Evolutionary conservation across 2,888 invertebrate species (phyloP).

Genomic region (Hirudinaria manillensis): DNA sequence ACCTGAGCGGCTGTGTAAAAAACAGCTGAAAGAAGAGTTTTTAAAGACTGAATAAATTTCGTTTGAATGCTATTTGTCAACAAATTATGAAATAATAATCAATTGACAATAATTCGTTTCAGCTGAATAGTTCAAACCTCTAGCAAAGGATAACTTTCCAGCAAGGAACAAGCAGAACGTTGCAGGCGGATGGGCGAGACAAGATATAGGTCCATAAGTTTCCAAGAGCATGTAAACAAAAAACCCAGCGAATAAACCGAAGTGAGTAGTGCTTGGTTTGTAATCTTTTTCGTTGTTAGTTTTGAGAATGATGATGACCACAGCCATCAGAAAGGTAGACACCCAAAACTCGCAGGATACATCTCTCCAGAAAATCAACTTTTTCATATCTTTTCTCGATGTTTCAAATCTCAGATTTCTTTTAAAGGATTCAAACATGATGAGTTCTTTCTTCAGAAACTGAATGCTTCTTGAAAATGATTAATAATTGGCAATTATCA

Average conservation of each 20-base stretch:
- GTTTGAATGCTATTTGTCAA: background rate
- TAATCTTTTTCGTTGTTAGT: conserved; percentile 23
- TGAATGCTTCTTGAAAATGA: no score
- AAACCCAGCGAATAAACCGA: conserved; percentile 29
- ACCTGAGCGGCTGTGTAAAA: conserved; percentile 23
- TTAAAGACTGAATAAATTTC: background rate
- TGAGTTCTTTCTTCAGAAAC: background rate
- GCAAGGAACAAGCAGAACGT: conserved; percentile 16
- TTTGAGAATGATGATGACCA: conserved; percentile 21
- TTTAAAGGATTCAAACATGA: background rate
- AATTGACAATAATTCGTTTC: background rate
- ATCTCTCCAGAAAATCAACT: conserved; percentile 28
- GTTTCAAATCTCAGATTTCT: background rate
- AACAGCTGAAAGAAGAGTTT: conserved; percentile 12
- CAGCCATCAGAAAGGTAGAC: conserved; percentile 15
- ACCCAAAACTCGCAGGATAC: conserved; percentile 15
- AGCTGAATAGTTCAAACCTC: conserved; percentile 14
- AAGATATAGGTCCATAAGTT: conserved; percentile 14
- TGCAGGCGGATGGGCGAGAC: conserved; percentile 17
- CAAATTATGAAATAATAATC: background rate
- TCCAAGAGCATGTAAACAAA: conserved; percentile 27
- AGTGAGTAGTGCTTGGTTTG: conserved; percentile 18
- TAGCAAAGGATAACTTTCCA: conserved; percentile 23
- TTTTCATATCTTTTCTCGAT: conserved; percentile 15
- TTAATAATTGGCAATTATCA: no score